phyloP scores from a whole-genome alignment of 1,140 invertebrate species.

The Drosophila truncata region DNA sequence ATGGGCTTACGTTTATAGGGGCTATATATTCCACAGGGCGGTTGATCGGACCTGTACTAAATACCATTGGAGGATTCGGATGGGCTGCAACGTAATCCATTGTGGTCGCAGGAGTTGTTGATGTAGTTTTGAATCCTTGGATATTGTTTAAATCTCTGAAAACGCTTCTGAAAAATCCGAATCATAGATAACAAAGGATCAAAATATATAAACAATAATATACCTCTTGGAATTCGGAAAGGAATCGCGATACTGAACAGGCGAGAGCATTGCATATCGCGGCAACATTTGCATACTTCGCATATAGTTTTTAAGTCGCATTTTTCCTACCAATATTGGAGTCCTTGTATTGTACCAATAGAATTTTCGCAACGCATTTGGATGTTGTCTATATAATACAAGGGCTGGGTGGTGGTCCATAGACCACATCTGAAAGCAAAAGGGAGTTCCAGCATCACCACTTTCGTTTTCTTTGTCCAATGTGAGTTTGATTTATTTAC shows the following conservation, averaged over 20 bases:
- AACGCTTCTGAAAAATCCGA: conserved; percentile 12
- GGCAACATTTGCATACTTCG: conserved; percentile 41
- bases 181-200: neutral
- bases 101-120: conserved; percentile 16
- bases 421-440: conserved; percentile 41
- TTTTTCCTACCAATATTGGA: conserved; percentile 44
- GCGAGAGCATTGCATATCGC: conserved; percentile 32
- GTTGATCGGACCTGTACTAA: neutral
- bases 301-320: conserved; percentile 43
- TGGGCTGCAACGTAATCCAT: conserved; percentile 20
- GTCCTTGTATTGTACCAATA: conserved; percentile 50
- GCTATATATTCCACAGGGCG: conserved; percentile 19
- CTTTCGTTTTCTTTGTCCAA: conserved; percentile 28
- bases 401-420: conserved; percentile 41
- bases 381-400: conserved; percentile 48
- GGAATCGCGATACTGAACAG: conserved; percentile 14
- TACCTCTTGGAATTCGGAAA: conserved; percentile 39
- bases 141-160: conserved; percentile 25
- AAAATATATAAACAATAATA: neutral
- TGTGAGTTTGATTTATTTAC: neutral
- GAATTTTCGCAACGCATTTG: conserved; percentile 48
- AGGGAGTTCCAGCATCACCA: neutral
- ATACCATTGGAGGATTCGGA: conserved; percentile 11
- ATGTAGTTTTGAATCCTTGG: conserved; percentile 17
- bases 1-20: conserved; percentile 22